Evolutionary conservation across 2,113 vertebrate species (phyloP), one percentile per base, ranked within the genome.

Genomic region (Lophotis ruficrista): DNA sequence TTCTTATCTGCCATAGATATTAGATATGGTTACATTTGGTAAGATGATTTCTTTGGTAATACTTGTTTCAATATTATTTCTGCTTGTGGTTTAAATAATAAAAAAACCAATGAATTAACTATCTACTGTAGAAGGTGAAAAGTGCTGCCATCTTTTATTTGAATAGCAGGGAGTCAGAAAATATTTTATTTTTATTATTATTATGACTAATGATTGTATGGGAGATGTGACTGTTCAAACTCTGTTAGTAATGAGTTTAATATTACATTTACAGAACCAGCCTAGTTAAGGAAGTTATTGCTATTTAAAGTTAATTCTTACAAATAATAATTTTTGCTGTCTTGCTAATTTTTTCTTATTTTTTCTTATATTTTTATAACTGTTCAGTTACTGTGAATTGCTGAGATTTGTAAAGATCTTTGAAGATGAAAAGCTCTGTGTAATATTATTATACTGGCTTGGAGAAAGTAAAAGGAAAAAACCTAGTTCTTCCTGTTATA

Each of bases 381-480:
- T 95, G 45, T 84, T 96, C 83, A 75, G 43, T 89, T 90, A 80
- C 75, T 96, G 60, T 91, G 89, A 94, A 95, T 95, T 90, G 91
- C 72, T 94, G 80, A 94, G 94, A 89, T 92, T 95, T 95, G 80
- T 96, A 90, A 93, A 93, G 93, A 80, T 86, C 75, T 96, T 96
- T 96, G 82, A 96, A 96, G 94, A 94, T 91, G 37, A 90, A 95
- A 97, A 93, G 81, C 85, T 93, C 93, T 97, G 64, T 93, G 91
- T 96, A 96, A 96, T 96, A 94, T 95, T 95, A 93, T 96, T 93
- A 94, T 83, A 56, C 41, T 84, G 76, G 61, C 84, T 93, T 96
- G 91, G 54, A 97, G 83, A 96, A 97, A 96, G 90, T 85, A 91
- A 94, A 96, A 95, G 76, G 65, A 51, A 95, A 91, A 95, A 95